phyloP scores from a whole-genome alignment of 2,113 vertebrate genomes.

The Geococcyx californianus region DNA sequence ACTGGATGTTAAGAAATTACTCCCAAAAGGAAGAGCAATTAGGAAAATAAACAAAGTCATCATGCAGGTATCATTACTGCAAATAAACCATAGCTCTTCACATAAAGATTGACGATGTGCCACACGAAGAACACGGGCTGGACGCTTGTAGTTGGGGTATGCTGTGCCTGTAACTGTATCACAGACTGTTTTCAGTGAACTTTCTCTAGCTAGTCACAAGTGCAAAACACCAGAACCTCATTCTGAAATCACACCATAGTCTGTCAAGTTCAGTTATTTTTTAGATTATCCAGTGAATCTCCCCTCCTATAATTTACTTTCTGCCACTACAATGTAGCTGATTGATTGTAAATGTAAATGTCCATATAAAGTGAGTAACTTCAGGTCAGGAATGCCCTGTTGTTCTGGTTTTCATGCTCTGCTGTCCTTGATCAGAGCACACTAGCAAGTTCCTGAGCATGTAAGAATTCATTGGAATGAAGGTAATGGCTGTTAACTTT shows the following conservation, averaged over 20 bases:
- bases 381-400: background rate
- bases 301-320: background rate
- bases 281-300: background rate
- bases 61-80: background rate
- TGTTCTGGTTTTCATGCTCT: background rate
- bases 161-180: background rate
- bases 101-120: background rate
- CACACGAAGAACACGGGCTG: background rate
- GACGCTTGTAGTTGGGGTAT: background rate
- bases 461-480: background rate
- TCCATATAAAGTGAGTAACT: background rate
- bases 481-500: background rate
- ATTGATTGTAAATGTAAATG: background rate
- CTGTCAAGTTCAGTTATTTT: background rate
- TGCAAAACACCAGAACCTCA: background rate
- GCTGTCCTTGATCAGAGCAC: background rate
- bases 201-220: background rate
- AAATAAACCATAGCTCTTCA: background rate
- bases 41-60: background rate
- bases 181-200: background rate
- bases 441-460: background rate
- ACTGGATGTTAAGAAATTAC: background rate
- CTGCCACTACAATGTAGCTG: background rate
- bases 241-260: background rate
- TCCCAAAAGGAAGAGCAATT: background rate